These are phyloP conservation scores for Nannospalax galili DNA, from an alignment of 2,113 vertebrate species.

Conservation along the genomic window DNA sequence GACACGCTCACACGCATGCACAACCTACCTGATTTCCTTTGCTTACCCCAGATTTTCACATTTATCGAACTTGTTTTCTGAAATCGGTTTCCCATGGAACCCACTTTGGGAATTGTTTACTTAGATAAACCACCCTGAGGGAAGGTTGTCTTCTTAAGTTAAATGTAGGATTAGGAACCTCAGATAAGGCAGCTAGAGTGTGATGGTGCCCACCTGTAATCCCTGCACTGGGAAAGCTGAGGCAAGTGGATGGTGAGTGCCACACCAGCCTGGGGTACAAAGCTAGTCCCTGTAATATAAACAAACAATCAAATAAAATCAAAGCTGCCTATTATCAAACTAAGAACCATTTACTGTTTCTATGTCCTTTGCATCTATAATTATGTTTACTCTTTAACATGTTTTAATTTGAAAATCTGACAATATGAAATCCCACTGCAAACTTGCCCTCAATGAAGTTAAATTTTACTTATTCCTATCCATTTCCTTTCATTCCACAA, in stretches of 20 bases:
- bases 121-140: background rate
- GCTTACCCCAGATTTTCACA: background rate
- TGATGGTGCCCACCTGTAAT: background rate
- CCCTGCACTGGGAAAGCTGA: background rate
- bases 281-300: background rate
- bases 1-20: too few relatives aligned
- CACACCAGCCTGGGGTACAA: background rate
- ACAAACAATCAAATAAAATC: background rate
- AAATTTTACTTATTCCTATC: constrained; percentile 43
- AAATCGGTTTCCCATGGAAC: constrained; percentile 22
- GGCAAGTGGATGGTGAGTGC: background rate
- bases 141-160: constrained; percentile 4
- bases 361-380: constrained; percentile 1
- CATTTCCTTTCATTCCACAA: constrained; percentile 33
- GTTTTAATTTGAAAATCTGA: constrained; percentile 42
- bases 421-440: background rate
- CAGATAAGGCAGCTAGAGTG: background rate
- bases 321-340: background rate
- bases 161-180: background rate
- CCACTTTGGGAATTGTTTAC: constrained; percentile 22
- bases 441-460: constrained; percentile 35
- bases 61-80: constrained; percentile 18
- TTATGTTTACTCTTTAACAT: background rate
- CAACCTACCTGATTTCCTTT: background rate
- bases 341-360: background rate